phyloP scores from a whole-genome alignment of 2,888 invertebrate species.

The Apodemia duryi region DNA sequence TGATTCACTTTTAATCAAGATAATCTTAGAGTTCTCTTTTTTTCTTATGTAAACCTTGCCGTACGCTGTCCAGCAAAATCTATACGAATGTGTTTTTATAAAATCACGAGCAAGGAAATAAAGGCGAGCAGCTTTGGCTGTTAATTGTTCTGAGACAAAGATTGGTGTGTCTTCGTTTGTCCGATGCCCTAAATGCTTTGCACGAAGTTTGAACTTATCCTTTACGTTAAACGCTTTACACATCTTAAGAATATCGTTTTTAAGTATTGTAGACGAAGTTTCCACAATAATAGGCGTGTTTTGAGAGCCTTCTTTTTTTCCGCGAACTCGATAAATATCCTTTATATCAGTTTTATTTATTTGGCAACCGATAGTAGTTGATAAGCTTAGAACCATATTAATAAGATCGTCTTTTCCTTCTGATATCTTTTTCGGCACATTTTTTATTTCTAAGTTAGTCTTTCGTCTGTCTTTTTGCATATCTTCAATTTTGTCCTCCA shows the following conservation, averaged over 20 bases:
- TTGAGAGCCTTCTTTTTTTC: conserved; percentile 17
- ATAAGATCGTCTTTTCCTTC: conserved; percentile 26
- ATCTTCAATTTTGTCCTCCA: conserved; percentile 28
- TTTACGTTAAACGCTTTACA: conserved; percentile 27
- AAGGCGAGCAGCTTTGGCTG: background rate
- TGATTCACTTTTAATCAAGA: conserved; percentile 21
- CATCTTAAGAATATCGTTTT: conserved; percentile 27
- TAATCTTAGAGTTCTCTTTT: conserved; percentile 23
- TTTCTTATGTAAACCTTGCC: conserved; percentile 21
- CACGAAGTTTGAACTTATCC: conserved; percentile 24
- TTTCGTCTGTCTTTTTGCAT: conserved; percentile 23
- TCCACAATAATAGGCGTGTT: conserved; percentile 30
- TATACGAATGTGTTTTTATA: background rate
- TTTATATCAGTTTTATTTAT: conserved; percentile 22
- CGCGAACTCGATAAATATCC: conserved; percentile 27
- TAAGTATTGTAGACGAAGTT: conserved; percentile 27
- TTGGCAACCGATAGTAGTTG: conserved; percentile 21
- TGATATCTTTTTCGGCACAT: conserved; percentile 23
- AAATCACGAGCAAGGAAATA: conserved; percentile 6
- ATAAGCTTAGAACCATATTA: conserved; percentile 21
- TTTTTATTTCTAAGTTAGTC: conserved; percentile 28
- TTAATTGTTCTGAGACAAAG: conserved; percentile 19
- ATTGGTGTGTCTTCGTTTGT: conserved; percentile 23
- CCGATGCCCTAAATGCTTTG: conserved; percentile 23
- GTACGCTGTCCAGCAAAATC: no score